These are phyloP conservation scores for Catharus ustulatus DNA, from an alignment of 2,797 vertebrate genomes.

Conservation along the genomic window DNA sequence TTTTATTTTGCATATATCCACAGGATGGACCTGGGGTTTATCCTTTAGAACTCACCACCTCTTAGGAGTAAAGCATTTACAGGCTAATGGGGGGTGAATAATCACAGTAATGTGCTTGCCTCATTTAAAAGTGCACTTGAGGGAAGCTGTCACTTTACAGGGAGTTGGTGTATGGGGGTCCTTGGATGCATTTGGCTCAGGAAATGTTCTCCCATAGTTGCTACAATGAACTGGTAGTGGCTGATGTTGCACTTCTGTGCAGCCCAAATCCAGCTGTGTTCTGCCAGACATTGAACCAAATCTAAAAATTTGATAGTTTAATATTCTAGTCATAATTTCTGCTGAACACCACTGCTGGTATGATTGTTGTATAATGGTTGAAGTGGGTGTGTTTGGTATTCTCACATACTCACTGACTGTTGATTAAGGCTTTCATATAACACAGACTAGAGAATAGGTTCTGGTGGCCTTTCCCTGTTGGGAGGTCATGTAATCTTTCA, in stretches of 20 bases:
- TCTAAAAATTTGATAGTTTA: neutral
- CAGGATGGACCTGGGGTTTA: neutral
- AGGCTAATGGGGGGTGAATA: neutral
- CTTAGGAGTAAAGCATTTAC: neutral
- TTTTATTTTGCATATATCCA: neutral
- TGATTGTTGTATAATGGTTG: neutral
- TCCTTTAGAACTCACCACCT: neutral
- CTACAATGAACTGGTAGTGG: neutral
- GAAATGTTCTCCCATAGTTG: neutral
- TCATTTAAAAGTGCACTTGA: neutral
- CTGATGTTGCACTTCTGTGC: neutral
- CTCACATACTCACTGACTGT: neutral
- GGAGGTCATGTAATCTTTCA: neutral
- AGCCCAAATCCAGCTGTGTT: neutral
- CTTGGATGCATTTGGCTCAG: neutral
- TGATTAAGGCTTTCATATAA: neutral
- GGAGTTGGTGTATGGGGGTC: neutral
- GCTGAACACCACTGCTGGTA: neutral
- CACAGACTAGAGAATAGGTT: neutral
- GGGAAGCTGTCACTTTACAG: neutral
- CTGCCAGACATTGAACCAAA: neutral
- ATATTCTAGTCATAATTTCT: neutral
- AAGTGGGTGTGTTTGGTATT: neutral
- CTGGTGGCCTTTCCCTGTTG: neutral
- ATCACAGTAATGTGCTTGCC: neutral